Evolutionary conservation across 2,888 invertebrate genomes (phyloP), one percentile per base, ranked within the genome.

Genomic region (Oxycera nigricornis): DNA sequence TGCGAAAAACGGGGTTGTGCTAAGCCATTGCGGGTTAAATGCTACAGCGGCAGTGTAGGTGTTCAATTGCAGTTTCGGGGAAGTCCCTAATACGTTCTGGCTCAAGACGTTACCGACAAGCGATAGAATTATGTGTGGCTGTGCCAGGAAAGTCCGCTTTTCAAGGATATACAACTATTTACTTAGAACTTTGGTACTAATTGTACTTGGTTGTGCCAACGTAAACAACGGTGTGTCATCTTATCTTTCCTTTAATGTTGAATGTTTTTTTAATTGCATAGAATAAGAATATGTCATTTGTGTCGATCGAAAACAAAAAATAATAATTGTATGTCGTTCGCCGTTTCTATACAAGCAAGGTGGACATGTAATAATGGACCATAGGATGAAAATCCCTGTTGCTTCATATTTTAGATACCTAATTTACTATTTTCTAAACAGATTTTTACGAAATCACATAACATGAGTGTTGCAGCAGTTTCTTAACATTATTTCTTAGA

Each of bases 201-300:
- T 80, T 73, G 77, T 80, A 72, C 77, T 81, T 61, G 80, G 80
- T 75, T 80, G 80, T 79, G 80, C 80, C 46, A 80, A 80, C 76
- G 77, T 80, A 75, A 80, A 81, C 73, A 80, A 79, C 73, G 81
- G 81, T 81, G 76, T 78, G 81, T 80, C 26, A 1, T 26, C 1
- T 24, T 57, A 11, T 59, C n/a, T 65, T 65, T 20, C 46, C 11
- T 14, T 46, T 46, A n/a, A 35, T 6, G 35, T 35, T 35, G 11
- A 11, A 35, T 35, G 35, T 6, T 35, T 7, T n/a, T n/a, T n/a
- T n/a, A n/a, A n/a, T n/a, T n/a, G n/a, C n/a, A n/a, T n/a, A n/a
- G n/a, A n/a, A n/a, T n/a, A n/a, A n/a, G n/a, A n/a, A n/a, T n/a
- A n/a, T n/a, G n/a, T n/a, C n/a, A n/a, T n/a, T n/a, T n/a, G n/a